Base-by-base conservation (phyloP, 2,888 invertebrate species). In the Apotomis capreana region DNA sequence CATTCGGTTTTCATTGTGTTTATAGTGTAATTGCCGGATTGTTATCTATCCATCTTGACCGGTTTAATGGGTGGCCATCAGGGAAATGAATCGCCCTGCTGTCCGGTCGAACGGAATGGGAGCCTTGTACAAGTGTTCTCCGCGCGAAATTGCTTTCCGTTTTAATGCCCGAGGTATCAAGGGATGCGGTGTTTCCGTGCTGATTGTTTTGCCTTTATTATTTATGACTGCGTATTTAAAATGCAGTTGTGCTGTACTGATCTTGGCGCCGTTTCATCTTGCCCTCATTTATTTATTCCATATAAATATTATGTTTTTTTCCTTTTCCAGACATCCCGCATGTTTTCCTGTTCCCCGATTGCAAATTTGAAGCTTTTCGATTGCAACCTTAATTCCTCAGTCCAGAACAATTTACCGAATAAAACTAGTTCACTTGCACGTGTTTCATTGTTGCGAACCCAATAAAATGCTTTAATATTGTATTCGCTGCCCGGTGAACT, bases 31-130 rank as follows among this genome's bases (percentile, higher is more conserved):
- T 91, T 91, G 92, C 84, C 79, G 88, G 89, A 90, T 89, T 87
- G 90, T 91, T 92, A 91, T 91, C 91, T 85, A 89, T 90, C 87
- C 87, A 91, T 92, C 92, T 92, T 91, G 91, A 87, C 88, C 88
- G 84, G 82, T 89, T 88, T 91, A 92, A 92, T 92, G 90, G 89
- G 83, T 83, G 84, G 86, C 89, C 91, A 92, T 92, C 92, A 91
- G 89, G 87, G 87, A 89, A 92, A 92, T 92, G 90, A 89, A 91
- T 91, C 84, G 89, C 80, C 82, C 82, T 78, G 73, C 81, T 85
- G 85, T 85, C 87, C 84, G 86, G 80, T 81, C 80, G 81, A 81
- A 80, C 82, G 81, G 83, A 86, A 86, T 87, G 83, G 85, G 80
- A 84, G 84, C 85, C 79, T 80, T 83, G 84, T 85, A 82, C 87